A percentile compares a stretch with the other conserved stretches of the same genome.
Evolutionary conservation across 2,113 vertebrate species (phyloP).

Genomic region (Syngnathoides biaculeatus): DNA sequence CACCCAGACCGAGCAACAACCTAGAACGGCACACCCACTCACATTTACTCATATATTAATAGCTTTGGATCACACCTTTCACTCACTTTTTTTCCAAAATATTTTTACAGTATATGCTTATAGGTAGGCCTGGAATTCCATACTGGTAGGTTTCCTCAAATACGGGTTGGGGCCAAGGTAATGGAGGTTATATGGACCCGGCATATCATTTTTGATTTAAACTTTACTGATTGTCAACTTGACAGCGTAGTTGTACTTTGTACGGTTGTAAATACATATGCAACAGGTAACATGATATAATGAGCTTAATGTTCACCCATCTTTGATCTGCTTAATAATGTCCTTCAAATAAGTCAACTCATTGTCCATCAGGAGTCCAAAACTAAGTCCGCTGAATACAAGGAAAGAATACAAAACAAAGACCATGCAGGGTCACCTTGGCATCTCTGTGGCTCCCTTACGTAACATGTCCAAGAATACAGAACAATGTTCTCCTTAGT

Average conservation of each 20-base stretch:
- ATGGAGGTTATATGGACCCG: background rate
- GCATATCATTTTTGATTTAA: background rate
- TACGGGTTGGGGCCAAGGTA: background rate
- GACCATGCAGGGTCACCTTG: slow-evolving; percentile 1
- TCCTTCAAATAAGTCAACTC: background rate
- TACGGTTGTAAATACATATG: background rate
- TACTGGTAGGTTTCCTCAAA: background rate
- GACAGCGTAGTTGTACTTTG: background rate
- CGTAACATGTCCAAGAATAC: background rate
- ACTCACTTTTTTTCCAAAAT: background rate
- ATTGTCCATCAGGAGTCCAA: background rate
- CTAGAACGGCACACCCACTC: background rate
- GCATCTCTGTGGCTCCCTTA: background rate
- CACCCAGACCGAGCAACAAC: background rate
- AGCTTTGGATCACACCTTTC: background rate
- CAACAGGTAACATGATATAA: slow-evolving; percentile 2
- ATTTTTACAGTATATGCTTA: background rate
- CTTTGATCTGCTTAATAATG: background rate
- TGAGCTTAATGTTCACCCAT: background rate
- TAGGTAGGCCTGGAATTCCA: background rate
- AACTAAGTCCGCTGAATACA: background rate
- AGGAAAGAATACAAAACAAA: background rate
- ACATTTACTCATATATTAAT: slow-evolving; percentile 1
- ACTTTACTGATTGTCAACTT: slow-evolving; percentile 10
- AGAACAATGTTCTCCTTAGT: background rate